Evolutionary conservation across 1,140 invertebrate species (phyloP).

Genomic region (Cataglyphis hispanica): DNA sequence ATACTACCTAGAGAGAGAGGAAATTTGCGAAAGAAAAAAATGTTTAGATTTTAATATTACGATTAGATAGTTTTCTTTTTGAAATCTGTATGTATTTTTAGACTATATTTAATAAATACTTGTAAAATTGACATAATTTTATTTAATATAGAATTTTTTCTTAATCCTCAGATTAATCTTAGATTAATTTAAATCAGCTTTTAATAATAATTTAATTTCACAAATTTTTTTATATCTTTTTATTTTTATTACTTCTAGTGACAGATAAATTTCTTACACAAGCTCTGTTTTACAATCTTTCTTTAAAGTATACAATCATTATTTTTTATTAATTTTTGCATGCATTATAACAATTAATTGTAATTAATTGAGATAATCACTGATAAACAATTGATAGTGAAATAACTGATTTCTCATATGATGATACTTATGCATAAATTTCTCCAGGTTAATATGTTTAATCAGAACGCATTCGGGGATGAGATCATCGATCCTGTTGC

Average conservation of each 20-base stretch:
- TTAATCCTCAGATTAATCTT: not conserved
- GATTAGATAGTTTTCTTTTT: not conserved
- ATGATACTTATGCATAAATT: not conserved
- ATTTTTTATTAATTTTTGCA: too few species aligned
- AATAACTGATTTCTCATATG: not conserved
- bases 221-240: not conserved
- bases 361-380: not conserved
- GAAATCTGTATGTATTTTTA: not conserved
- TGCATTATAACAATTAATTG: too few species aligned
- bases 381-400: not conserved
- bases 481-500: constrained; percentile 72
- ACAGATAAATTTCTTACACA: too few species aligned
- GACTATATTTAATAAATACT: not conserved
- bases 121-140: not conserved
- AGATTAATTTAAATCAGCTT: not conserved
- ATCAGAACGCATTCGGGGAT: constrained; percentile 56
- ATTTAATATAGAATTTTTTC: not conserved
- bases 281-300: too few species aligned
- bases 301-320: too few species aligned
- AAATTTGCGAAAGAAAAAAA: not conserved
- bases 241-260: too few species aligned
- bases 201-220: not conserved
- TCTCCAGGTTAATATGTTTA: constrained; percentile 45
- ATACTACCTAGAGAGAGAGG: not conserved
- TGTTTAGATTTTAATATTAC: not conserved